These are phyloP conservation scores for Synanthedon formicaeformis DNA, from an alignment of 2,888 invertebrate genomes.

Conservation along the genomic window DNA sequence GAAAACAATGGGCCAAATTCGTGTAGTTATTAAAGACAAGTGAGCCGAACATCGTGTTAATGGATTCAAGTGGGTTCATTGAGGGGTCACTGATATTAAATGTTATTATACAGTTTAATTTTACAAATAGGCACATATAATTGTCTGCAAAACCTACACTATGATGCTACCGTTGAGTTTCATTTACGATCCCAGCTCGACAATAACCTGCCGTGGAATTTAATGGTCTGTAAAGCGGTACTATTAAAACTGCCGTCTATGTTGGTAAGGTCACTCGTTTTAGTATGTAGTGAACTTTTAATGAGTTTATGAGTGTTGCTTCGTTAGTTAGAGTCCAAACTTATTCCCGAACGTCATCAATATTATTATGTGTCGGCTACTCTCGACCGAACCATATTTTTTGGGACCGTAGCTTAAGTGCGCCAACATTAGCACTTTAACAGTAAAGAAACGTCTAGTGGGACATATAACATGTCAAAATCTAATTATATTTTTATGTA, in stretches of 20 bases:
- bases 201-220: conserved; percentile 55
- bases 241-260: conserved; percentile 62
- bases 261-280: conserved; percentile 53
- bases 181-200: conserved; percentile 57
- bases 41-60: conserved; percentile 1
- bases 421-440: too few species aligned
- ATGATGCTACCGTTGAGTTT: conserved; percentile 32
- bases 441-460: too few species aligned
- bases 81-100: not conserved
- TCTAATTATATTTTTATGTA: too few species aligned
- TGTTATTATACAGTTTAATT: not conserved
- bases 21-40: not conserved
- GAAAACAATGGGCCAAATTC: not conserved
- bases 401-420: not conserved
- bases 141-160: conserved; percentile 12
- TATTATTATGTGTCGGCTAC: not conserved
- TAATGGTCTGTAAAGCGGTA: conserved; percentile 60
- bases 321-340: conserved; percentile 5
- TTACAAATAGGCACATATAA: conserved; percentile 3
- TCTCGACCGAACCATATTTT: not conserved
- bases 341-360: conserved; percentile 25
- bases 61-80: conserved; percentile 1
- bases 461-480: too few species aligned
- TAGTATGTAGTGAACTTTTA: conserved; percentile 58
- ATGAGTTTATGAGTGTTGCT: conserved; percentile 57